Evolutionary conservation across 2,113 vertebrate species (phyloP).

Genomic region (Cichladusa arquata): DNA sequence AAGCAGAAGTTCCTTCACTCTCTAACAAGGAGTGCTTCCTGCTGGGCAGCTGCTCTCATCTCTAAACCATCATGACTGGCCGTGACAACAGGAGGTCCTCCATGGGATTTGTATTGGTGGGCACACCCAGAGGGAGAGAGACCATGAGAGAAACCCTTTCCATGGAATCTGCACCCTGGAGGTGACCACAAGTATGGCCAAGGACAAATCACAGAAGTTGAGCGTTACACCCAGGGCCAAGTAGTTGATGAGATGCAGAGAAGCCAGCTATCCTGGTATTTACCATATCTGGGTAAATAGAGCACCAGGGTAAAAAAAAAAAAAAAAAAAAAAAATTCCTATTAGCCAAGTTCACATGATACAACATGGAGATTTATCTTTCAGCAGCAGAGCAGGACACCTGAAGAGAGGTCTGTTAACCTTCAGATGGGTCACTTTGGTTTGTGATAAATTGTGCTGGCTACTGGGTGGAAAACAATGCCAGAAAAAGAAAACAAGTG

Average conservation of each 20-base stretch:
- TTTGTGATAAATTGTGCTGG: not conserved
- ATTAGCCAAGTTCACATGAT: not conserved
- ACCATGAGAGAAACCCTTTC: not conserved
- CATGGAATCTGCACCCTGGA: not conserved
- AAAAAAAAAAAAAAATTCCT: not conserved
- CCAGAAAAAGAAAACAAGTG: conserved; percentile 2
- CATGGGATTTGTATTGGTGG: not conserved
- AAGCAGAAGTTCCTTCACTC: not conserved
- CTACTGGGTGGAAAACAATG: not conserved
- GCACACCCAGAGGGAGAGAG: not conserved
- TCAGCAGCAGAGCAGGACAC: not conserved
- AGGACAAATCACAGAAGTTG: not conserved
- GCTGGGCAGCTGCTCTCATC: not conserved
- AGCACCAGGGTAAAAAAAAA: not conserved
- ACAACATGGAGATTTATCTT: not conserved
- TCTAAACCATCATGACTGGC: not conserved
- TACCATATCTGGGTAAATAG: not conserved
- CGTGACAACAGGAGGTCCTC: accelerated
- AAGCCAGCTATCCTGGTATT: not conserved
- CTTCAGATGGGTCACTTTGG: not conserved
- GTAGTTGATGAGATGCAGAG: not conserved
- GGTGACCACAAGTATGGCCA: not conserved
- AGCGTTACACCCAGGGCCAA: not conserved
- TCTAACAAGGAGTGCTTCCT: not conserved
- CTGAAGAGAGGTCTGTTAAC: not conserved